These are phyloP conservation scores for Plebejus melissa DNA, from an alignment of 2,888 invertebrate species.

Conservation along the genomic window DNA sequence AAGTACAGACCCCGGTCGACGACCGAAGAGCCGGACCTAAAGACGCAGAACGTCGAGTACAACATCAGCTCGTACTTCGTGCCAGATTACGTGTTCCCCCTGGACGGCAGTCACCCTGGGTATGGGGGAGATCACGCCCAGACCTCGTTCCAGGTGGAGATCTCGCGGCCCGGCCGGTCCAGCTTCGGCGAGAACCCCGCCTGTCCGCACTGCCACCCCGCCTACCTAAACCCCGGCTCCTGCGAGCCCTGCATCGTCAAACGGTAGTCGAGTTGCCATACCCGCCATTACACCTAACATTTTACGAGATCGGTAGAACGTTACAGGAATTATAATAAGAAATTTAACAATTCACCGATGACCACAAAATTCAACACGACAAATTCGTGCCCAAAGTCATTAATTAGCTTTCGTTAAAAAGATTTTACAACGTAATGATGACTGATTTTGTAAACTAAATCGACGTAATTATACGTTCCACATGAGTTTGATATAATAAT, in stretches of 20 bases:
- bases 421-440: background rate
- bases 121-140: slow-evolving; percentile 75
- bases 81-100: slow-evolving; percentile 80
- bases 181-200: slow-evolving; percentile 80
- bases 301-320: background rate
- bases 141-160: slow-evolving; percentile 80
- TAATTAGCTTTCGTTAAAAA: background rate
- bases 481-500: background rate
- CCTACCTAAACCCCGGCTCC: slow-evolving; percentile 80
- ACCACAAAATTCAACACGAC: background rate
- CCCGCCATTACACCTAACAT: background rate
- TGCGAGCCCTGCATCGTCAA: slow-evolving; percentile 82
- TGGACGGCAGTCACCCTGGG: slow-evolving; percentile 80
- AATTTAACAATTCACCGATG: background rate
- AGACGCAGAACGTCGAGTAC: slow-evolving; percentile 67
- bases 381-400: background rate
- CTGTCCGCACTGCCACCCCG: slow-evolving; percentile 82
- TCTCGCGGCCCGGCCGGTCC: slow-evolving; percentile 63
- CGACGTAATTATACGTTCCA: background rate
- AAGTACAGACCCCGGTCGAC: slow-evolving; percentile 59
- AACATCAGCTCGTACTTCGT: slow-evolving; percentile 80
- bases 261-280: slow-evolving; percentile 48
- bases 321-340: background rate
- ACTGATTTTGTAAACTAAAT: background rate
- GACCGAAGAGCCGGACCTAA: slow-evolving; percentile 47